Base-by-base conservation (phyloP, 2,113 vertebrate genomes). In the Burhinus oedicnemus region DNA sequence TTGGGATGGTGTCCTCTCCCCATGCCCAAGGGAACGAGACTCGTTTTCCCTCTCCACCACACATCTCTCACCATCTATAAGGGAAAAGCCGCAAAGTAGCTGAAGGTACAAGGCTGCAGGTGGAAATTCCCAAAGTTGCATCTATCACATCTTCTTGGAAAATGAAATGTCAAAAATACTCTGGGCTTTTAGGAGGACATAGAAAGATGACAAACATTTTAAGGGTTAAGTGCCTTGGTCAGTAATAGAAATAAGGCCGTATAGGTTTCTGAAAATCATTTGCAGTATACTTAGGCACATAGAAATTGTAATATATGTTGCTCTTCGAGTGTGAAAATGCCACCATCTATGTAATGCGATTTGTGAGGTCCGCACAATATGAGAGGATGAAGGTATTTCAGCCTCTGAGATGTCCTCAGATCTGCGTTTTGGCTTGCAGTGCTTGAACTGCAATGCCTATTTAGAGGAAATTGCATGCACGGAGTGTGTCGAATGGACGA, bases 31-130 rank as follows among this genome's bases (percentile, higher is more conserved):
- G 23, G 21, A 62, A 55, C 0, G 4, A 15, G 26, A 29, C 23
- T 87, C 0, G 0, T 42, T 77, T 62, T 47, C 40, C 26, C 42
- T 54, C 34, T 11, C 7, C 2, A 0, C 12, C 23, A 9, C 13
- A 7, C 1, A 1, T 42, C 61, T 13, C 14, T 44, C 58, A 12
- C 32, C 2, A 1, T 3, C 3, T 45, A 3, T 54, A 51, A 72
- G 16, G 29, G 29, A 19, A 76, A 90, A 82, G 29, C 32, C 49
- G 32, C 49, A 72, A 79, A 57, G 25, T 17, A 62, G 17, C 34
- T 65, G 14, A 42, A 45, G 30, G 45, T 23, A 38, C 11, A 38
- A 65, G 51, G 6, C 30, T 54, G 30, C 57, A 69, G 21, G 42
- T 54, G 26, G 66, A 83, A 88, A 62, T n/a, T 62, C 68, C 36